Evolutionary conservation across 1,140 invertebrate genomes (phyloP).

Genomic region (Trichonephila clavipes): DNA sequence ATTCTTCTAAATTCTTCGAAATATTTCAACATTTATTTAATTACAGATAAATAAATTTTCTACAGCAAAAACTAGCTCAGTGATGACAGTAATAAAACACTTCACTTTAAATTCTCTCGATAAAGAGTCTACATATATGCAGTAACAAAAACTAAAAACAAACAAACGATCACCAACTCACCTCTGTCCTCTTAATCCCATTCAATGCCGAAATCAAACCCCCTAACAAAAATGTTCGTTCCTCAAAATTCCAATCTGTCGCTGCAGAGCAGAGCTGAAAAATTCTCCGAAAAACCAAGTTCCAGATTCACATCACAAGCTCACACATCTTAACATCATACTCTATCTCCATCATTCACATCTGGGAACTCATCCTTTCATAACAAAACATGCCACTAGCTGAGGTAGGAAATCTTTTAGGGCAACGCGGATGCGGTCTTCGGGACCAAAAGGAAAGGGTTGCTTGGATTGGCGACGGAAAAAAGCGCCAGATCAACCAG

Average conservation of each 20-base stretch:
- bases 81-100: background rate
- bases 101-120: background rate
- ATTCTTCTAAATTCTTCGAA: too few species aligned
- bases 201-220: background rate
- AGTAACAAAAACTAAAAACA: background rate
- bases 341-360: conserved; percentile 21
- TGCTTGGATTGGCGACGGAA: conserved; percentile 18
- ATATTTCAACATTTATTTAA: too few species aligned
- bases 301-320: conserved; percentile 9
- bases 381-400: conserved; percentile 23
- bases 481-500: background rate
- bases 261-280: background rate
- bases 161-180: background rate
- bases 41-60: too few species aligned
- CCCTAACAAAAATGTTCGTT: background rate
- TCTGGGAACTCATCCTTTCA: conserved; percentile 5
- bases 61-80: too few species aligned
- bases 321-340: background rate
- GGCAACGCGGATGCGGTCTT: conserved; percentile 38
- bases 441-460: conserved; percentile 42
- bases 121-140: background rate
- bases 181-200: conserved; percentile 52
- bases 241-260: conserved; percentile 24
- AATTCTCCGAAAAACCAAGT: background rate
- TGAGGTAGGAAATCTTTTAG: conserved; percentile 38